These are phyloP conservation scores for Galeopterus variegatus DNA, from an alignment of 2,113 vertebrate species.

Conservation along the genomic window DNA sequence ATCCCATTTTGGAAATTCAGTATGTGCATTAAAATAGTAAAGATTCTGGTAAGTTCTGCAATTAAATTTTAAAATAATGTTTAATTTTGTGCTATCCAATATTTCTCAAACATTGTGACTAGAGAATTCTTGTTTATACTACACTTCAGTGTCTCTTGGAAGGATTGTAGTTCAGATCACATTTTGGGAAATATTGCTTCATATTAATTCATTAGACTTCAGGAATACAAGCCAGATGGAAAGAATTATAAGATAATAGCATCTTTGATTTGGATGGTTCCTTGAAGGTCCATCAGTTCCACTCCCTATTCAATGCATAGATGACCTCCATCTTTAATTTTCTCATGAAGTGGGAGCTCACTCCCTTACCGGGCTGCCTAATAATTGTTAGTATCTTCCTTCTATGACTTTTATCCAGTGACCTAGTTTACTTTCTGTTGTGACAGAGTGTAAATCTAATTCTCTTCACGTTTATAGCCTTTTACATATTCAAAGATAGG, in stretches of 20 bases:
- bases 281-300: background rate
- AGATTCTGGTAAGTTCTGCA: background rate
- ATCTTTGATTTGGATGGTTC: slow-evolving; percentile 2
- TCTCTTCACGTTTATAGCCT: background rate
- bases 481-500: background rate
- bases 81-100: background rate
- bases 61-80: background rate
- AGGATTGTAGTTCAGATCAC: slow-evolving; percentile 9
- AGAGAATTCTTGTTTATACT: background rate
- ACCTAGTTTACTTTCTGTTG: background rate
- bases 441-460: background rate
- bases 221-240: background rate
- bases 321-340: background rate
- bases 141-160: background rate
- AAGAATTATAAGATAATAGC: background rate
- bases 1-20: slow-evolving; percentile 7
- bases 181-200: background rate
- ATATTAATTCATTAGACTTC: background rate
- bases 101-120: slow-evolving; percentile 47
- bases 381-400: background rate
- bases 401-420: background rate
- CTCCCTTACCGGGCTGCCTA: background rate
- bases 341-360: background rate
- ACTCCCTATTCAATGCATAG: background rate
- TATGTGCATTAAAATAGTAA: background rate